phyloP scores from a whole-genome alignment of 2,797 vertebrate species.

The Trematocara caparti region DNA sequence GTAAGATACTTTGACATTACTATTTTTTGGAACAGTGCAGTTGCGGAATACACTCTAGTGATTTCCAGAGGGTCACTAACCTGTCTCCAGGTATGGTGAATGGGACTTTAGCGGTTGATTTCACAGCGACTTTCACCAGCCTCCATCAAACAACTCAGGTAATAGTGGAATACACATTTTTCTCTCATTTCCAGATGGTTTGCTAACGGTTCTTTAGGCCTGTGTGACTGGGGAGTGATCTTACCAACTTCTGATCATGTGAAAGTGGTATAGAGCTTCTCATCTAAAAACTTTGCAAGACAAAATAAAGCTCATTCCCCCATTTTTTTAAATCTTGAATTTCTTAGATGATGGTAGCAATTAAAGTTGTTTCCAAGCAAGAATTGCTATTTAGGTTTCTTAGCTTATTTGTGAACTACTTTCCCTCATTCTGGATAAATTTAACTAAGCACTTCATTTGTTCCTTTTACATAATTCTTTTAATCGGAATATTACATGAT shows the following conservation, averaged over 20 bases:
- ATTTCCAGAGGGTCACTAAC: background rate
- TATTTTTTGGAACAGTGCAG: background rate
- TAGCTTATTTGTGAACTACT: background rate
- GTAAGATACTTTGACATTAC: too few species aligned
- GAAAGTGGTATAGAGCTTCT: background rate
- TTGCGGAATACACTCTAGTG: background rate
- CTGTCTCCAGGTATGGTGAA: background rate
- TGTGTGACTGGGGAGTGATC: background rate
- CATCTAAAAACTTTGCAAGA: background rate
- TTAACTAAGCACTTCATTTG: background rate
- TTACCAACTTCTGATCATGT: background rate
- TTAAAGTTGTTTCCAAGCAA: background rate
- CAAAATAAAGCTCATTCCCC: background rate
- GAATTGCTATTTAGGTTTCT: background rate
- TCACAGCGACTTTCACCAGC: background rate
- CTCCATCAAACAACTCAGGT: background rate
- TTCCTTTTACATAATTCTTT: background rate
- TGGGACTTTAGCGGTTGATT: background rate
- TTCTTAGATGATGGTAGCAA: background rate
- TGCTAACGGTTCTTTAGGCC: background rate
- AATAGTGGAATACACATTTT: background rate
- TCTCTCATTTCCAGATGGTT: background rate
- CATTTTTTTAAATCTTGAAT: background rate
- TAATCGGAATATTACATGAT: background rate
- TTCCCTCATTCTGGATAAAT: background rate